Conservation (phyloP, 2,888 invertebrate genomes). For the Drosophila lacicola region DNA sequence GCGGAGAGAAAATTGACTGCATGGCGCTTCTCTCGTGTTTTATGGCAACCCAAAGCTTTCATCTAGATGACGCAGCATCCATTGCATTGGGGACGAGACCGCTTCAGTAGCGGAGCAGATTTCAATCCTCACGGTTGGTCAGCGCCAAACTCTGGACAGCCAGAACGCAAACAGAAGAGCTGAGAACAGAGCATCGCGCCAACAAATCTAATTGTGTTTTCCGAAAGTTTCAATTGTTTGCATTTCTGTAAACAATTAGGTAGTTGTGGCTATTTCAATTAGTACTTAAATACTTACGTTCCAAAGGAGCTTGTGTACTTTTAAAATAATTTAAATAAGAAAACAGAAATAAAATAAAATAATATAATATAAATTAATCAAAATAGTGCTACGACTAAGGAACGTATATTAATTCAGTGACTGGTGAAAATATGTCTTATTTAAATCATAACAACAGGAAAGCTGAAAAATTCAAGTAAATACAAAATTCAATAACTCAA, state of each 20-base stretch:
- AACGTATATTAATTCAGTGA: neutral
- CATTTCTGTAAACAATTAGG: conserved; percentile 12
- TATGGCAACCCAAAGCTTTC: conserved; percentile 65
- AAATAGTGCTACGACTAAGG: neutral
- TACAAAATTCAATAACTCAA: no score
- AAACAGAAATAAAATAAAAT: neutral
- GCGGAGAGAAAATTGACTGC: neutral
- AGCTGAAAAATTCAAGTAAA: neutral
- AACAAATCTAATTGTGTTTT: conserved; percentile 30
- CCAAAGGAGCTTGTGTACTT: conserved; percentile 10
- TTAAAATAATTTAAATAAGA: neutral
- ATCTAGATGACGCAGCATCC: conserved; percentile 58
- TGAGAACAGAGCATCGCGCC: conserved; percentile 17
- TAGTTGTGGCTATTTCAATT: neutral
- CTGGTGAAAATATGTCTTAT: neutral
- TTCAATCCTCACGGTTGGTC: conserved; percentile 71
- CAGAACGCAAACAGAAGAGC: conserved; percentile 2
- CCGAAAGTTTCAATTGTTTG: conserved; percentile 48
- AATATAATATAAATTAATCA: neutral
- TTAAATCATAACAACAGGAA: neutral
- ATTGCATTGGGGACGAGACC: conserved; percentile 22
- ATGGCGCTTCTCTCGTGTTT: conserved; percentile 23
- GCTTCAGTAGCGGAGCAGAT: conserved; percentile 77
- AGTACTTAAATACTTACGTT: conserved; percentile 2
- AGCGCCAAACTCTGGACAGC: conserved; percentile 7